Conservation (phyloP, 2,113 vertebrate species). For the Pagrus major region DNA sequence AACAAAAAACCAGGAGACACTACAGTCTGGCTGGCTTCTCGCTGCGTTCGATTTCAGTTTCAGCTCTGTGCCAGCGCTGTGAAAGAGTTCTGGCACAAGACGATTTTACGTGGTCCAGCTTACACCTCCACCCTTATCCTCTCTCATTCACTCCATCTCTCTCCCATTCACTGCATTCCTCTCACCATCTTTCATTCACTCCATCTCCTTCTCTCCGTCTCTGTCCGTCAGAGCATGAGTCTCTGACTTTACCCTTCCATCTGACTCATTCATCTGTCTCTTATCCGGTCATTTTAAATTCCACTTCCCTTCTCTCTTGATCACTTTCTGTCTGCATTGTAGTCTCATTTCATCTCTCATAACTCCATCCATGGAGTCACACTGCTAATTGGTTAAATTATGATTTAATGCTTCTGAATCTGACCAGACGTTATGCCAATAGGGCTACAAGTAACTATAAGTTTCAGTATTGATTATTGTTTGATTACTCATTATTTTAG, state of each 20-base stretch:
- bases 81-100: slow-evolving; percentile 61
- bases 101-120: slow-evolving; percentile 62
- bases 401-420: neutral
- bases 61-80: slow-evolving; percentile 61
- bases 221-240: neutral
- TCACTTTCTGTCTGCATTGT: neutral
- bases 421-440: neutral
- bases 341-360: neutral
- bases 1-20: slow-evolving; percentile 31
- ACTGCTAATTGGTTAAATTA: neutral
- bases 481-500: neutral
- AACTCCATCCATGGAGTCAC: neutral
- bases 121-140: slow-evolving; percentile 70
- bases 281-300: slow-evolving; percentile 6
- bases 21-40: slow-evolving; percentile 61
- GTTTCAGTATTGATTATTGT: neutral
- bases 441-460: neutral
- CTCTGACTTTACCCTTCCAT: neutral
- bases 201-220: neutral
- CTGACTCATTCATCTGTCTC: slow-evolving; percentile 17
- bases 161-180: slow-evolving; percentile 33
- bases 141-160: slow-evolving; percentile 21
- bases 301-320: neutral
- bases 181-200: slow-evolving; percentile 48
- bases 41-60: slow-evolving; percentile 53